Conservation (phyloP, 2,888 invertebrate genomes). For the Nebria brevicollis region DNA sequence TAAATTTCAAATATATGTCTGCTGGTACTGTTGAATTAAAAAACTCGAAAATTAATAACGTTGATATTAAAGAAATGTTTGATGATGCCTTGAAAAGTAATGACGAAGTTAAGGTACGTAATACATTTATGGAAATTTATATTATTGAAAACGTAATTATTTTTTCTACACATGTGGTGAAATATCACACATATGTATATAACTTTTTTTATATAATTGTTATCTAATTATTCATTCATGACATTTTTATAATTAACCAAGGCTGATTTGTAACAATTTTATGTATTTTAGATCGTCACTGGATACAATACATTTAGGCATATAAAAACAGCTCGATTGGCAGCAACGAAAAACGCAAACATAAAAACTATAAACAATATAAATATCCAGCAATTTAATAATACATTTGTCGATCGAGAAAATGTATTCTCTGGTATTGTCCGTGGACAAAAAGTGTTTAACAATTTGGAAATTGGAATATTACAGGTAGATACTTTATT, state of each 20-base stretch:
- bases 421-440: constrained; percentile 4
- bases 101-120: constrained; percentile 17
- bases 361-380: constrained; percentile 38
- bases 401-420: constrained; percentile 30
- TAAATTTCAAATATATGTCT: constrained; percentile 24
- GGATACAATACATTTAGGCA: constrained; percentile 25
- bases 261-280: not conserved
- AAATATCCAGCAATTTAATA: constrained; percentile 27
- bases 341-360: constrained; percentile 16
- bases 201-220: too few species aligned
- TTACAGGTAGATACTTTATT: constrained; percentile 16
- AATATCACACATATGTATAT: too few species aligned
- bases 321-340: constrained; percentile 22
- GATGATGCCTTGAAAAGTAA: constrained; percentile 29
- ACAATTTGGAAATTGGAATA: constrained; percentile 4
- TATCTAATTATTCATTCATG: too few species aligned
- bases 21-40: constrained; percentile 24
- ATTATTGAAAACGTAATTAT: too few species aligned
- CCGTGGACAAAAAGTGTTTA: constrained; percentile 28
- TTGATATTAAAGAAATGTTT: constrained; percentile 27
- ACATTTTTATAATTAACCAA: not conserved
- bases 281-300: constrained; percentile 24
- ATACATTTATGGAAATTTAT: too few species aligned
- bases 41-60: constrained; percentile 31
- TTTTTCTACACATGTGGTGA: too few species aligned